Base-by-base conservation (phyloP, 2,797 vertebrate species). In the Loris lydekkerianus region DNA sequence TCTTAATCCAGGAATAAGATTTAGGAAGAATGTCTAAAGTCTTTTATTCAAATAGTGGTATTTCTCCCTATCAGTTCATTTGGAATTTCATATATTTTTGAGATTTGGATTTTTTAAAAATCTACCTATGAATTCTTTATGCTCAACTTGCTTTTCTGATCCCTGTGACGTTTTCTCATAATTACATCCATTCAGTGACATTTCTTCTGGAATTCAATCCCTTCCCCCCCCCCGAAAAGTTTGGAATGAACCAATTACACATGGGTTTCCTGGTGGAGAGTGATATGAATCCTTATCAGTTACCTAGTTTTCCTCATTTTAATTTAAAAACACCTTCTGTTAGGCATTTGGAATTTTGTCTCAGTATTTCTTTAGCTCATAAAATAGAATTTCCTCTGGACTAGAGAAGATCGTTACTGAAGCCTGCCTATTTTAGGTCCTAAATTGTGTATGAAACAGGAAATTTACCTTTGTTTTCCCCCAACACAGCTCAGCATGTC, bases 391-490 rank as follows among this genome's bases (percentile, higher is more conserved):
- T 92, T 92, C 53, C 11, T 81, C 23, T 34, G 53, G 43, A 61
- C 80, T 10, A 40, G 29, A 86, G 80, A 46, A 84, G 11, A 70
- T 60, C 84, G 31, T 65, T 93, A 34, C 65, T 69, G 27, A 88
- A 60, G 13, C 43, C 43, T 34, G 4, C 13, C 53, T 72, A 81
- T 37, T 92, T 91, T 73, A 85, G 11, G 11, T 76, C 43, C 5
- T 65, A 88, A 92, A 29, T 67, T 93, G 10, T 10, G 37, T 85
- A 43, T n/a, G 20, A 78, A 86, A 78, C 1, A 23, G n/a, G 43
- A 94, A 23, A 94, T 86, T 77, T 86, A 23, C 34, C 83, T 86
- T 90, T 72, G 5, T 83, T 83, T 73, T 21, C 75, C 70, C 40
- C 25, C 43, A 34, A 69, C 23, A 89, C 7, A 76, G 34, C 37